Evolutionary conservation across 2,797 vertebrate species (phyloP).

Genomic region (Anguilla pacifica): DNA sequence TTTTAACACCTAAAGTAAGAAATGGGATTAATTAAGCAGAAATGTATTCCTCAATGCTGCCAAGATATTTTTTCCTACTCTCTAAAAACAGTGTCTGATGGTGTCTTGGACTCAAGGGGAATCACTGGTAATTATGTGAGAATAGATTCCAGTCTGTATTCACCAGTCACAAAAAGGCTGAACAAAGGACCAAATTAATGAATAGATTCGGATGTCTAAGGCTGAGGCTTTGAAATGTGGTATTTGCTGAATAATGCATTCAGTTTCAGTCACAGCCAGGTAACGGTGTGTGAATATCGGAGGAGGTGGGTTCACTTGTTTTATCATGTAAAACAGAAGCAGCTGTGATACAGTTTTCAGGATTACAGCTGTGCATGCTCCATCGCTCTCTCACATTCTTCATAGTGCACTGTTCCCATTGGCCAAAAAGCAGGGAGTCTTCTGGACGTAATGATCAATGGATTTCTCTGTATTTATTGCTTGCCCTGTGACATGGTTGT

Average conservation of each 20-base stretch:
- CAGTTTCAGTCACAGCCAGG: no score
- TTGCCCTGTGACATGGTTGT: neutral
- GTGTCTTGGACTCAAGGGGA: slow-evolving; percentile 61
- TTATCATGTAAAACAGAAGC: neutral
- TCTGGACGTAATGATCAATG: neutral
- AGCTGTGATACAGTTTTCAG: neutral
- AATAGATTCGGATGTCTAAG: slow-evolving; percentile 49
- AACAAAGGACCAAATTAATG: slow-evolving; percentile 46
- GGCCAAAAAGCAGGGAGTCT: neutral
- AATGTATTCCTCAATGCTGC: slow-evolving; percentile 75
- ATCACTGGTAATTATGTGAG: slow-evolving; percentile 65
- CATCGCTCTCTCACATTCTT: neutral
- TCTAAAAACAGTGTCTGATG: slow-evolving; percentile 66
- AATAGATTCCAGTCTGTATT: slow-evolving; percentile 57
- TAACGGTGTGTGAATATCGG: neutral
- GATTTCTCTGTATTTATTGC: neutral
- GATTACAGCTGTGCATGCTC: neutral
- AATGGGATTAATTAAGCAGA: slow-evolving; percentile 70
- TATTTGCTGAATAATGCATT: neutral
- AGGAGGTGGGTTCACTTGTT: neutral
- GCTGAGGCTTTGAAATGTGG: slow-evolving; percentile 34
- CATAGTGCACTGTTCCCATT: neutral
- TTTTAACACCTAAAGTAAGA: slow-evolving; percentile 79
- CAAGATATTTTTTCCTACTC: slow-evolving; percentile 64
- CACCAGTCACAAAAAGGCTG: slow-evolving; percentile 51